phyloP scores from a whole-genome alignment of 2,797 vertebrate genomes.

The Falco columbarius region DNA sequence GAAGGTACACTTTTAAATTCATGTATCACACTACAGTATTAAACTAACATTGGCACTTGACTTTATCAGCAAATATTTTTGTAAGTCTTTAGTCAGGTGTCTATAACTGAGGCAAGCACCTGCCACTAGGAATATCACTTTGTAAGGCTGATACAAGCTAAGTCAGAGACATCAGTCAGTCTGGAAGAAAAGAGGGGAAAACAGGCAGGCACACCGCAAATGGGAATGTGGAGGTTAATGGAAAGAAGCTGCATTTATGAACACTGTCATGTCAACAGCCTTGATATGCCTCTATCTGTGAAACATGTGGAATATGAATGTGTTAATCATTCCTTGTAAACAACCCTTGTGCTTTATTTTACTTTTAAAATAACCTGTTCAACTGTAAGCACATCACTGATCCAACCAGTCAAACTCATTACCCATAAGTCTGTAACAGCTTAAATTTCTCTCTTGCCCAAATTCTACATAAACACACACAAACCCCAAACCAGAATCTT shows the following conservation, averaged over 20 bases:
- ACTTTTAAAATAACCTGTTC: neutral
- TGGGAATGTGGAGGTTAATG: neutral
- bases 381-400: neutral
- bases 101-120: neutral
- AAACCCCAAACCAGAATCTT: neutral
- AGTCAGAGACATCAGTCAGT: neutral
- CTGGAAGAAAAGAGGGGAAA: conserved; percentile 14
- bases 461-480: neutral
- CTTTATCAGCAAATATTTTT: neutral
- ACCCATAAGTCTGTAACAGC: neutral
- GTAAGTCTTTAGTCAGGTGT: neutral
- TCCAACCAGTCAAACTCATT: neutral
- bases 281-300: neutral
- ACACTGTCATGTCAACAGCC: neutral
- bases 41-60: conserved; percentile 12
- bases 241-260: neutral
- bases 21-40: conserved; percentile 28
- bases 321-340: neutral
- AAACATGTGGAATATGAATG: neutral
- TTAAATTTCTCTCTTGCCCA: neutral
- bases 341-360: neutral
- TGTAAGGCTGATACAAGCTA: neutral
- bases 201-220: neutral
- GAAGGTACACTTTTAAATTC: conserved; percentile 54
- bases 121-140: neutral